Evolutionary conservation across 2,888 invertebrate genomes (phyloP), one percentile per base, ranked within the genome.

Genomic region (Balanococcus diminutus): DNA sequence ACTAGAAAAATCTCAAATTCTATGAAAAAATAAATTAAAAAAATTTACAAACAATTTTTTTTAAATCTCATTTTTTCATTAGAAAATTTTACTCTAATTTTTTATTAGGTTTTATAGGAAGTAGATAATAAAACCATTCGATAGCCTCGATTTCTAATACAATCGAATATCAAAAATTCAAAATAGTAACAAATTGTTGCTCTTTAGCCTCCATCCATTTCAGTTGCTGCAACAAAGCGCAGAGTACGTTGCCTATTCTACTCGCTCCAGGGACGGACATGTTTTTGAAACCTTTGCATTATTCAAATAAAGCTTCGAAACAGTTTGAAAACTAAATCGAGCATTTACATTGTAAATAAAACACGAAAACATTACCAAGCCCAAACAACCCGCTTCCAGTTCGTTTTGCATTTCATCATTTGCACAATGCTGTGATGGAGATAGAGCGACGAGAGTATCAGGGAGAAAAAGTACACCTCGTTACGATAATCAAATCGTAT

Each of bases 401-500:
- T 19, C 22, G 22, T 56, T 56, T 56, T 56, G 22, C 56, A 56
- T 56, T 22, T 22, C 56, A 56, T 56, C 56, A 56, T 56, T 14
- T 56, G n/a, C 4, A 56, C 28, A 67, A 11, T n/a, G n/a, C n/a
- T n/a, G n/a, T n/a, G n/a, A n/a, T n/a, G n/a, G n/a, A n/a, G n/a
- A n/a, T n/a, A n/a, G n/a, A n/a, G n/a, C n/a, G n/a, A n/a, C n/a
- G n/a, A n/a, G n/a, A n/a, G n/a, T n/a, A n/a, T n/a, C 28, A 19
- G 16, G 28, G 16, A 3, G 36, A 32, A 36, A 79, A 19, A 79
- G n/a, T 25, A n/a, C n/a, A 79, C 36, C 36, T 79, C 75, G 36
- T 79, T 36, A 36, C 36, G 36, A 79, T 79, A 67, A 67, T 36
- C 36, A 79, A 79, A 79, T 79, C 31, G 75, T 19, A 79, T 79